Evolutionary conservation across 1,140 invertebrate genomes (phyloP).

Genomic region (Drosophila pectinifera): DNA sequence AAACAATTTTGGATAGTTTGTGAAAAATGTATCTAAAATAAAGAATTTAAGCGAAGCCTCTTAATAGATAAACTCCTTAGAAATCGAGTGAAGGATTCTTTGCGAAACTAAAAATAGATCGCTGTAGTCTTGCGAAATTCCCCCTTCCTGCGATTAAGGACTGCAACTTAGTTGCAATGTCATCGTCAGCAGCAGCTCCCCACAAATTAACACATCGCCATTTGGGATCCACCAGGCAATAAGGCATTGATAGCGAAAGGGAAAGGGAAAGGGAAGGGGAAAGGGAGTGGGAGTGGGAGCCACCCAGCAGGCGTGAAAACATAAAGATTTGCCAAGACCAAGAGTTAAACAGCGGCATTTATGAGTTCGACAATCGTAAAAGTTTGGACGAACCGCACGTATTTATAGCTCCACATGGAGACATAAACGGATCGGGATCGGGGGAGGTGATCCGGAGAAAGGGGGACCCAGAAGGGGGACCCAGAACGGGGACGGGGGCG

Average conservation of each 20-base stretch:
- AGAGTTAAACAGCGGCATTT: constrained; percentile 63
- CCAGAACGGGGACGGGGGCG: background rate
- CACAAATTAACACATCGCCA: constrained; percentile 79
- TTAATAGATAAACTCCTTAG: too few species aligned
- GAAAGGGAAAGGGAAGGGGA: constrained; percentile 39
- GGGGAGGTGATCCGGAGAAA: background rate
- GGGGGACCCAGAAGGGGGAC: background rate
- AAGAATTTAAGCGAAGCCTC: too few species aligned
- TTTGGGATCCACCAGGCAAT: constrained; percentile 31
- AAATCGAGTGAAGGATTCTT: too few species aligned
- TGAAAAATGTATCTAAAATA: too few species aligned
- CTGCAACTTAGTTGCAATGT: constrained; percentile 68
- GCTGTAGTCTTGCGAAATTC: background rate
- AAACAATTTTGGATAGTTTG: too few species aligned
- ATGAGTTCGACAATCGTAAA: constrained; percentile 74
- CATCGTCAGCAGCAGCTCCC: constrained; percentile 10
- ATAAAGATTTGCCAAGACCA: constrained; percentile 73
- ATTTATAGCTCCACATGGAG: constrained; percentile 76
- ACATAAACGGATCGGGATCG: constrained; percentile 48
- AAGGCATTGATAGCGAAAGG: constrained; percentile 4
- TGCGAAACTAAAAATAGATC: background rate
- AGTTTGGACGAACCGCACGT: constrained; percentile 53
- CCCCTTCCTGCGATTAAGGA: background rate
- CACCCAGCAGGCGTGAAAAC: constrained; percentile 67
- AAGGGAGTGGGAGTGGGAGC: constrained; percentile 52